Conservation (phyloP, 2,113 vertebrate species). For the Mormoops blainvillei region DNA sequence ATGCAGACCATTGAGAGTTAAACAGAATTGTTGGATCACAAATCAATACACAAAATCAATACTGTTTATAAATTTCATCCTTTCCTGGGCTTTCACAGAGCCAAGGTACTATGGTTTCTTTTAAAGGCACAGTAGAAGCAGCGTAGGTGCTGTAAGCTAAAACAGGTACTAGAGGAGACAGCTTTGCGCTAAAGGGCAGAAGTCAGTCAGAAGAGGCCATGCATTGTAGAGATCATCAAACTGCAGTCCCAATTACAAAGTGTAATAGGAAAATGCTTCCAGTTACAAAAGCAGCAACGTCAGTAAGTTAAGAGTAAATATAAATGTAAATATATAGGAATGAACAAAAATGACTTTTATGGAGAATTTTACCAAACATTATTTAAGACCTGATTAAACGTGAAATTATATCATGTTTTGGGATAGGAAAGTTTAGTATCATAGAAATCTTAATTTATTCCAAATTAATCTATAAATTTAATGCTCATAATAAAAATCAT, state of each 20-base stretch:
- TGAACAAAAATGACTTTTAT: not conserved
- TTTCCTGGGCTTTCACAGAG: not conserved
- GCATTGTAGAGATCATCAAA: slow-evolving; percentile 89
- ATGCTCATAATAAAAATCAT: not conserved
- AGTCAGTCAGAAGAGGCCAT: slow-evolving; percentile 88
- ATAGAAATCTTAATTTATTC: not conserved
- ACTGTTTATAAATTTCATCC: not conserved
- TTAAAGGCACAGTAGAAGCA: not conserved
- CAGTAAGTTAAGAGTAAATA: not conserved
- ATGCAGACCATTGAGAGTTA: not conserved
- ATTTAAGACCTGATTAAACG: not conserved
- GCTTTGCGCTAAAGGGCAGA: slow-evolving; percentile 68
- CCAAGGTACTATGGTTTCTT: not conserved
- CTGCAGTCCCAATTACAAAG: slow-evolving; percentile 1
- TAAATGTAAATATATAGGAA: not conserved
- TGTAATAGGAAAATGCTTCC: not conserved
- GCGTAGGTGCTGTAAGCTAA: slow-evolving; percentile 60
- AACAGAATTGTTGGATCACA: not conserved
- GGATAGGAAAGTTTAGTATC: not conserved
- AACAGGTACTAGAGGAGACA: slow-evolving; percentile 72
- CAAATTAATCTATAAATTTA: not conserved
- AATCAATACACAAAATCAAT: not conserved
- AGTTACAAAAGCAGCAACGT: not conserved
- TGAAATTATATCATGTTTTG: not conserved
- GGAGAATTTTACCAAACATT: not conserved